phyloP scores from a whole-genome alignment of 2,113 vertebrate species.

The Tachysurus fulvidraco region DNA sequence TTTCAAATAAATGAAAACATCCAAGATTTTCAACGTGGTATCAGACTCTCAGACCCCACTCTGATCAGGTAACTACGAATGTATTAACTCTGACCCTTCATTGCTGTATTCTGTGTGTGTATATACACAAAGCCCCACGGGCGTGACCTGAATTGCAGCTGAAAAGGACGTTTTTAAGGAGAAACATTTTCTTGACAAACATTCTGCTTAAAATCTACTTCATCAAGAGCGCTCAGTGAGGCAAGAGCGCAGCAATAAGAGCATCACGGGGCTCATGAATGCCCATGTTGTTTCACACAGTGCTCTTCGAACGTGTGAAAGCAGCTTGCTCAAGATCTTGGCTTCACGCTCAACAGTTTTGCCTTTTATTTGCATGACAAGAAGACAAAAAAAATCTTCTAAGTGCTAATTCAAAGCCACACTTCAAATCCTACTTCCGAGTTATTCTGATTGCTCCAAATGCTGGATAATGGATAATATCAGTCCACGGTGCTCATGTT shows the following conservation, averaged over 20 bases:
- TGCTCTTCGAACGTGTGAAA: constrained; percentile 23
- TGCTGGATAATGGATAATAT: not conserved
- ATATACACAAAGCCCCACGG: not conserved
- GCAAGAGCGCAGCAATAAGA: constrained; percentile 1
- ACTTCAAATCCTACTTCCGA: not conserved
- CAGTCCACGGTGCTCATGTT: not conserved
- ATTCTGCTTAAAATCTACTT: constrained; percentile 17
- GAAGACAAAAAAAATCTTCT: not conserved
- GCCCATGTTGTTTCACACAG: constrained; percentile 29
- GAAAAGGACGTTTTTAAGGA: not conserved
- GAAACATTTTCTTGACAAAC: constrained; percentile 17
- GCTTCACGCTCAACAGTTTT: constrained; percentile 24
- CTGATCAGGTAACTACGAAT: not conserved
- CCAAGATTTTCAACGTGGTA: not conserved
- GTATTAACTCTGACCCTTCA: no score
- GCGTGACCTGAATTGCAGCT: not conserved
- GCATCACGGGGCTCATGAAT: constrained; percentile 16
- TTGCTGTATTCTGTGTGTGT: no score
- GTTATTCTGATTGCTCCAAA: not conserved
- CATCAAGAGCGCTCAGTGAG: constrained; percentile 29
- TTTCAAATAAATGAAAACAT: not conserved
- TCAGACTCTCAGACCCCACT: not conserved
- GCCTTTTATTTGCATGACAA: constrained; percentile 42
- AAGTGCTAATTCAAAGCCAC: not conserved
- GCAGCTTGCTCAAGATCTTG: constrained; percentile 30